These are phyloP conservation scores for Dilophus febrilis DNA, from an alignment of 2,888 invertebrate genomes.

Conservation along the genomic window DNA sequence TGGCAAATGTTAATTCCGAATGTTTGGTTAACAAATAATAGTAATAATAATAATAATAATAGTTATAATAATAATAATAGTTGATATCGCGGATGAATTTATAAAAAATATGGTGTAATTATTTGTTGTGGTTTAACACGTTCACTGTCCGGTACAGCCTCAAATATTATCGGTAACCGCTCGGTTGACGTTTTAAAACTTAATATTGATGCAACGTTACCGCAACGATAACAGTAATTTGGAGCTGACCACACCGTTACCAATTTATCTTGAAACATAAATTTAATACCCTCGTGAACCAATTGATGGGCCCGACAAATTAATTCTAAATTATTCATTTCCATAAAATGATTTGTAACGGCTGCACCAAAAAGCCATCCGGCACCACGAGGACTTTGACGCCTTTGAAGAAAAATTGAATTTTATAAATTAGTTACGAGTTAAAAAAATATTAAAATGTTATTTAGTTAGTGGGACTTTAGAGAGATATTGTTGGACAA, in stretches of 20 bases:
- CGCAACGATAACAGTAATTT: slow-evolving; percentile 98
- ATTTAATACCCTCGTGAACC: slow-evolving; percentile 97
- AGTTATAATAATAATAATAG: neutral
- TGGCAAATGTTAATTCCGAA: no score
- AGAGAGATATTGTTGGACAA: no score
- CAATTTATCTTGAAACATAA: slow-evolving; percentile 92
- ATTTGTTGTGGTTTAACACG: slow-evolving; percentile 83
- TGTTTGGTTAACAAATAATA: no score
- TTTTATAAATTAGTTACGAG: no score
- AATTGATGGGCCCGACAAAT: slow-evolving; percentile 98
- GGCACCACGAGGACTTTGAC: slow-evolving; percentile 87
- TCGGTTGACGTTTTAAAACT: slow-evolving; percentile 68
- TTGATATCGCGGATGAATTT: slow-evolving; percentile 17
- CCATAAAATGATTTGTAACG: slow-evolving; percentile 89
- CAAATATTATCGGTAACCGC: slow-evolving; percentile 70
- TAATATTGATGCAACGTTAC: slow-evolving; percentile 93
- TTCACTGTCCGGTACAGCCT: slow-evolving; percentile 89
- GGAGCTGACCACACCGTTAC: slow-evolving; percentile 99
- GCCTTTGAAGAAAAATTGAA: slow-evolving; percentile 38
- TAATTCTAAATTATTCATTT: slow-evolving; percentile 76
- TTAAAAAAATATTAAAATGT: no score
- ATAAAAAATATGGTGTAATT: slow-evolving; percentile 95
- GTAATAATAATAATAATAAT: no score
- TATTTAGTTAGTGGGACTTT: no score
- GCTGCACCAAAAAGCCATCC: slow-evolving; percentile 94